These are phyloP conservation scores for Psittacula echo DNA, from an alignment of 2,797 vertebrate species.

Conservation along the genomic window DNA sequence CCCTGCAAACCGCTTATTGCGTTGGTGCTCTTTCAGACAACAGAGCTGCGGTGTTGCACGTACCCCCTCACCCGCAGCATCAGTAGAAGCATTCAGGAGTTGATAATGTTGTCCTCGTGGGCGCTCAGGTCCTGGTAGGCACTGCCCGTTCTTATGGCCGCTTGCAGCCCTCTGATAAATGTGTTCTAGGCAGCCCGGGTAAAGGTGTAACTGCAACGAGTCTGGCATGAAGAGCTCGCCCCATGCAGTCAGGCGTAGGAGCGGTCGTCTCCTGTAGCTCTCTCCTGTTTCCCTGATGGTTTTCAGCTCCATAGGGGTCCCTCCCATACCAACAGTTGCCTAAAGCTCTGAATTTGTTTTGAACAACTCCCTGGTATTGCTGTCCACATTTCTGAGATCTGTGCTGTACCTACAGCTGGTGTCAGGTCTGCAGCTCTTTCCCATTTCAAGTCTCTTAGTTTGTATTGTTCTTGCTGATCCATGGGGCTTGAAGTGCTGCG, in stretches of 20 bases:
- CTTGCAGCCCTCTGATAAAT: too few species aligned
- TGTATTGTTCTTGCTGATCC: rapidly evolving
- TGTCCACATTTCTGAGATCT: background rate
- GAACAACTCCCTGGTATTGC: background rate
- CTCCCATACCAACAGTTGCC: background rate
- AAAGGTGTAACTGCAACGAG: background rate
- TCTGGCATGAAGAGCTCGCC: rapidly evolving
- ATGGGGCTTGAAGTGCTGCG: background rate
- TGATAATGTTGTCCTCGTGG: too few species aligned
- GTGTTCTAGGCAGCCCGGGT: background rate
- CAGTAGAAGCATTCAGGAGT: too few species aligned
- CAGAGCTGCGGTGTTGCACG: too few species aligned
- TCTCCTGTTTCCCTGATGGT: background rate
- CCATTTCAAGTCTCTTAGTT: background rate
- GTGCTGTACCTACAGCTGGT: rapidly evolving
- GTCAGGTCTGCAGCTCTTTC: background rate
- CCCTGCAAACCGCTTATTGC: background rate
- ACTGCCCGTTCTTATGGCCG: too few species aligned
- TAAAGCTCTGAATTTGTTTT: background rate
- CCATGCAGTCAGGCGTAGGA: background rate
- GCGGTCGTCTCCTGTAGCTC: too few species aligned
- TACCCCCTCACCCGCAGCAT: too few species aligned
- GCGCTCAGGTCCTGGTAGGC: too few species aligned
- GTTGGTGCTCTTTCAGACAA: background rate
- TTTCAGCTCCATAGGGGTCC: background rate